Conservation (phyloP, 2,797 vertebrate species). For the Alca torda region DNA sequence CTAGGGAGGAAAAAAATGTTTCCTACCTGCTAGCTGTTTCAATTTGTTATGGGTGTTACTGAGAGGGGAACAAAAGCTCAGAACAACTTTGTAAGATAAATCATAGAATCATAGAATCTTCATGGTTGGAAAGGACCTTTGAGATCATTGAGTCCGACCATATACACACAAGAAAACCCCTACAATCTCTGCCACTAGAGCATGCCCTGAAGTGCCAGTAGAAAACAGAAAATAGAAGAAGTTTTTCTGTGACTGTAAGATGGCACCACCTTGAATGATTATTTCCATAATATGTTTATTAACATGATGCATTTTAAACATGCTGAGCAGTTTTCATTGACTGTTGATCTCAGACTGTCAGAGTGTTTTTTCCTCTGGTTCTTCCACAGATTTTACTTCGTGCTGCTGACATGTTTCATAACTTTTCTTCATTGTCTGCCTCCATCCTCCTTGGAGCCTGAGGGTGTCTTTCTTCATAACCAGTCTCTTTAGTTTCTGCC, state of each 20-base stretch:
- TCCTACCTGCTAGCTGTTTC: background rate
- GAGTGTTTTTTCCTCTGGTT: background rate
- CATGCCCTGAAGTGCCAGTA: background rate
- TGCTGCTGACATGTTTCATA: background rate
- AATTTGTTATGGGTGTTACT: background rate
- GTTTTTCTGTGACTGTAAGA: background rate
- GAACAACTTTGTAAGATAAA: background rate
- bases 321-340: background rate
- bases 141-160: too few relatives aligned
- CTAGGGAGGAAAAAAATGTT: background rate
- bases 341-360: background rate
- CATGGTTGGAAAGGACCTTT: too few relatives aligned
- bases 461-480: background rate
- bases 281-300: background rate
- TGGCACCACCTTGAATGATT: background rate
- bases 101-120: too few relatives aligned
- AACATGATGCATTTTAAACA: background rate
- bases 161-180: too few relatives aligned
- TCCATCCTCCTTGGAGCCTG: background rate
- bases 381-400: background rate
- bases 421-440: background rate
- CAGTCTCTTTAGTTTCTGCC: background rate
- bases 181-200: too few relatives aligned
- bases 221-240: background rate
- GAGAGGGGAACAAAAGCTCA: background rate